A percentile compares a stretch with the other conserved stretches of the same genome.
Conservation (phyloP, 2,888 invertebrate genomes). For the Corythucha ciliata region DNA sequence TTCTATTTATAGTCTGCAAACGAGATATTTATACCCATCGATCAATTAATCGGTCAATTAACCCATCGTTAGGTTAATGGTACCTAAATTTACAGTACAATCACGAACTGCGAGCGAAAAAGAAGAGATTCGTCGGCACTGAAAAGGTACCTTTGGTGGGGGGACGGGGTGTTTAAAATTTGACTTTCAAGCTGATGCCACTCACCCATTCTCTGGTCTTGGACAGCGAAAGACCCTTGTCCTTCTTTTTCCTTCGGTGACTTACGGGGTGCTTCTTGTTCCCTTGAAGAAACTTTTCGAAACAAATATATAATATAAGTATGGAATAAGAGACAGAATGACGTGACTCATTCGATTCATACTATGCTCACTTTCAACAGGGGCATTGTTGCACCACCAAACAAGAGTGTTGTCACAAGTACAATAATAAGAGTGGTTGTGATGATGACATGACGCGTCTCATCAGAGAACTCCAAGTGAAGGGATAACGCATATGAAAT, state of each 20-base stretch:
- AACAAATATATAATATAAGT: no score
- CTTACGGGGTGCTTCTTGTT: conserved; percentile 44
- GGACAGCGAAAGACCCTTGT: conserved; percentile 81
- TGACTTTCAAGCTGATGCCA: background rate
- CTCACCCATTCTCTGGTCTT: conserved; percentile 93
- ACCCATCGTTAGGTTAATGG: background rate
- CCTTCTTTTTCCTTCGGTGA: conserved; percentile 50
- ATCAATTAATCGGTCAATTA: no score
- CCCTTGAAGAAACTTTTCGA: conserved; percentile 74
- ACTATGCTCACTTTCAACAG: conserved; percentile 57
- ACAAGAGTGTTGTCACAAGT: conserved; percentile 84
- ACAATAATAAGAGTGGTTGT: conserved; percentile 98
- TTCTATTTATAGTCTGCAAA: no score
- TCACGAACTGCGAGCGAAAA: background rate
- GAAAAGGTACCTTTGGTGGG: background rate
- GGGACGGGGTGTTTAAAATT: background rate
- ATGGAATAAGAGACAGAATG: no score
- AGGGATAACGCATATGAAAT: conserved; percentile 96
- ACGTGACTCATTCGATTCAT: no score
- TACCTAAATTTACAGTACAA: background rate
- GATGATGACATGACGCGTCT: conserved; percentile 91
- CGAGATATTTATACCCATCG: no score
- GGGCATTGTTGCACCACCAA: conserved; percentile 98
- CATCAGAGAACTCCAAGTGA: conserved; percentile 87
- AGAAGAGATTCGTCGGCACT: no score